phyloP scores from a whole-genome alignment of 1,140 invertebrate species.

The Portunus trituberculatus region DNA sequence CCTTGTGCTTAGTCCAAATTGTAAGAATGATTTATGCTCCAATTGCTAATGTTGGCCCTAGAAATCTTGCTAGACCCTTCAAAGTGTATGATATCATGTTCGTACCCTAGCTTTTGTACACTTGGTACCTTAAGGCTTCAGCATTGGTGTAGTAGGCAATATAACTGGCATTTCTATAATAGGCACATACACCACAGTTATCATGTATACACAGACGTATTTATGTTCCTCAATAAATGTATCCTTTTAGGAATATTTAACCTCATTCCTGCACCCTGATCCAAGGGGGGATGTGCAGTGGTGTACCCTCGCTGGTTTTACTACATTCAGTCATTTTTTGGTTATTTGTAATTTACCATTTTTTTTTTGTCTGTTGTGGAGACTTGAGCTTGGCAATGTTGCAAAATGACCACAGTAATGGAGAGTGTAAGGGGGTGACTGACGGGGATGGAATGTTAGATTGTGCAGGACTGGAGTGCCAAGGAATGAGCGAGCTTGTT shows the following conservation, averaged over 20 bases:
- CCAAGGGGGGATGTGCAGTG: constrained; percentile 21
- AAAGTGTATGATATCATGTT: constrained; percentile 71
- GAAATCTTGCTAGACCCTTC: constrained; percentile 74
- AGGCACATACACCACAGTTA: constrained; percentile 76
- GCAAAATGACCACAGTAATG: neutral
- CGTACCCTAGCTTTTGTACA: constrained; percentile 76
- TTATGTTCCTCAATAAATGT: constrained; percentile 77
- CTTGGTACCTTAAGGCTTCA: constrained; percentile 75
- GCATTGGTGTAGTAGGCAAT: constrained; percentile 73
- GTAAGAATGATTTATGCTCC: constrained; percentile 64
- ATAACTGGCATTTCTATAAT: constrained; percentile 76
- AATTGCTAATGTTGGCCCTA: constrained; percentile 71
- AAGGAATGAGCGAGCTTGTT: no score
- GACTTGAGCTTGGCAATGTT: neutral
- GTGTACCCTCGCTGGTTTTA: constrained; percentile 14
- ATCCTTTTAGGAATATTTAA: constrained; percentile 73
- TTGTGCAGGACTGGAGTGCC: no score
- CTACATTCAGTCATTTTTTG: neutral
- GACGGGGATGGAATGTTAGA: neutral
- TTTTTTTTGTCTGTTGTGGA: constrained; percentile 20
- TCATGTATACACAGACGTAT: constrained; percentile 75
- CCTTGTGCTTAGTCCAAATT: constrained; percentile 75
- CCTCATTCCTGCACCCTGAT: constrained; percentile 22
- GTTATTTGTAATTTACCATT: neutral
- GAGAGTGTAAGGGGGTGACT: neutral